Percentiles rank a stretch among this genome's conserved stretches.
These are phyloP conservation scores for Acomys russatus DNA, from an alignment of 2,797 vertebrate species.

Conservation along the genomic window DNA sequence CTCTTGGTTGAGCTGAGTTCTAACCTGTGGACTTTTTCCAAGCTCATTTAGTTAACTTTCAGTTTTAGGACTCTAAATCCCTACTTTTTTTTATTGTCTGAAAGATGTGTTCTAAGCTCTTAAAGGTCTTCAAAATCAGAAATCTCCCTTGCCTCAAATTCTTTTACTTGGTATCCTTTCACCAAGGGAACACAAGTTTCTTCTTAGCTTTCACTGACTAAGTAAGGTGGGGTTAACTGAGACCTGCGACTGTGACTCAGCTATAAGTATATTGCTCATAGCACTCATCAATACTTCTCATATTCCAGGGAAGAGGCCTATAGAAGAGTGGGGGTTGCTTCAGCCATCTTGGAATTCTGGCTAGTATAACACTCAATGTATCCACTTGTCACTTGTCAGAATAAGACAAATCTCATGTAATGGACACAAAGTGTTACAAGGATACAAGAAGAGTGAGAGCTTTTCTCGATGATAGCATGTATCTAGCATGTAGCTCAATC, in stretches of 20 bases:
- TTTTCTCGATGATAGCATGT: not conserved
- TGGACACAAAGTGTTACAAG: not conserved
- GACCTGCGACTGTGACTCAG: not conserved
- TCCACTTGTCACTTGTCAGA: not conserved
- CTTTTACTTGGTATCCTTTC: slow-evolving; percentile 23
- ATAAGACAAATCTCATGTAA: not conserved
- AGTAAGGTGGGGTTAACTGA: not conserved
- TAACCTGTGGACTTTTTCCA: not conserved
- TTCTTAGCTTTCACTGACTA: slow-evolving; percentile 16
- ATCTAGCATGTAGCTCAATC: not conserved
- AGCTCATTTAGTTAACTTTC: not conserved
- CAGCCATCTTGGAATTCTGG: not conserved
- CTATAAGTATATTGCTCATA: not conserved
- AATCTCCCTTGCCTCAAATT: not conserved
- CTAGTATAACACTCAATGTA: not conserved
- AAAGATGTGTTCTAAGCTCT: not conserved
- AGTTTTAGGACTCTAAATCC: not conserved
- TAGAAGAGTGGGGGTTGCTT: not conserved
- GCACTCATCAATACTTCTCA: not conserved
- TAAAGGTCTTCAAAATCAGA: slow-evolving; percentile 25
- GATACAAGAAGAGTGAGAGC: not conserved
- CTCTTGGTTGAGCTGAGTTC: not conserved
- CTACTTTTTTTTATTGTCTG: not conserved
- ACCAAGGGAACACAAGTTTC: not conserved
- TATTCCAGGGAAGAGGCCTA: not conserved